Evolutionary conservation across 2,888 invertebrate genomes (phyloP).

Genomic region (Ellobium chinense): DNA sequence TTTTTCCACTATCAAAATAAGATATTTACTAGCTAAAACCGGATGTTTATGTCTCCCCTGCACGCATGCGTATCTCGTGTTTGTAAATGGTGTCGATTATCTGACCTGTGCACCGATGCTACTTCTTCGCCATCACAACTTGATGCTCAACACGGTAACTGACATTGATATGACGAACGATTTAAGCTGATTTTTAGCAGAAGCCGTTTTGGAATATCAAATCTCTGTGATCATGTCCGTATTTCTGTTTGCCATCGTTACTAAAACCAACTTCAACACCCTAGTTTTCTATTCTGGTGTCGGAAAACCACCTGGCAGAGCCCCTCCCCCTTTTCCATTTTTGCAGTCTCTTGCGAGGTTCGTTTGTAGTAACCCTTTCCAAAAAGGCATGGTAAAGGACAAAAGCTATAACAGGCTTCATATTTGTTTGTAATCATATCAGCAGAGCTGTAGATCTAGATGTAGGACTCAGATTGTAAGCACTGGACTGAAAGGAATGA

Average conservation of each 20-base stretch:
- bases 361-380: no score
- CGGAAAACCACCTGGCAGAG: background rate
- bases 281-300: background rate
- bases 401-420: no score
- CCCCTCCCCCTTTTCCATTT: constrained; percentile 10
- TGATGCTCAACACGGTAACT: background rate
- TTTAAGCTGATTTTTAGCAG: background rate
- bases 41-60: constrained; percentile 34
- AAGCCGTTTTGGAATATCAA: background rate
- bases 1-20: no score
- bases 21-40: no score
- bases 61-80: constrained; percentile 38
- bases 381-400: no score
- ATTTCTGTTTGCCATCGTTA: background rate
- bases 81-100: constrained; percentile 11
- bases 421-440: no score
- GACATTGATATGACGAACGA: background rate
- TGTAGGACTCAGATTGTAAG: no score
- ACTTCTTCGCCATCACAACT: background rate
- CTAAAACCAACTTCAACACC: background rate
- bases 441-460: no score
- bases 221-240: no score
- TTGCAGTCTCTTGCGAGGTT: no score
- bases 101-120: background rate
- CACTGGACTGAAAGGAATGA: no score